Base-by-base conservation (phyloP, 2,113 vertebrate genomes). In the Charadrius vociferus region DNA sequence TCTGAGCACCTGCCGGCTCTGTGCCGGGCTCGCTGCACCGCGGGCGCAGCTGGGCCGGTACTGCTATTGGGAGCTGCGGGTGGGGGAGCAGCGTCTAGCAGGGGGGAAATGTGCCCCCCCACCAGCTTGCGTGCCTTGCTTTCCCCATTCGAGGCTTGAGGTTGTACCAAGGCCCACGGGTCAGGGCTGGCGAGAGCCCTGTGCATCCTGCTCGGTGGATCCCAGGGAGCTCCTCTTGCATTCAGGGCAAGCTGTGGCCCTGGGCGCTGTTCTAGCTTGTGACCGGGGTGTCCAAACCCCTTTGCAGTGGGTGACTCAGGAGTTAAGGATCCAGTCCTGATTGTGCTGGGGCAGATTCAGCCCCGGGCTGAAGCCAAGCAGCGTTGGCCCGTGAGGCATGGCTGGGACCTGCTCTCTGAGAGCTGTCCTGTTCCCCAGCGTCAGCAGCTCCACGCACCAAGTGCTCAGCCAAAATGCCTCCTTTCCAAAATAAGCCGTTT, bases 401-500 rank as follows among this genome's bases (percentile, higher is more conserved):
- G 66, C 88, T 56, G 82, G 79, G 90, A 63, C 81, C 88, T 75
- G 90, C 78, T 67, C 62, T 32, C 78, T 9, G 10, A 52, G 80
- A 81, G 72, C 87, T 1, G 6, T 83, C 73, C 90, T 87, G 92
- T 81, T 86, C 95, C 88, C 84, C 58, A 18, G 81, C 13, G 5
- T 72, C 94, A 82, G 82, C 94, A 90, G 94, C 95, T 90, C 86
- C 93, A n/a, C 6, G 16, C 93, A 92, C 68, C 83, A 4, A 65
- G 63, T 2, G 0, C 83, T 83, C 59, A 45, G 96, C 96, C 93
- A 88, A 43, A 75, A 37, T 12, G 9, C 80, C 79, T 95, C 67
- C 55, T 93, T 70, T 90, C 95, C 97, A 95, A 95, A 96, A 96
- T 74, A 78, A 91, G 93, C 89, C 12, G 41, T 91, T 96, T 53